A percentile compares a stretch with the other conserved stretches of the same genome.
Evolutionary conservation across 1,140 invertebrate genomes (phyloP).

Genomic region (Drosophila ananassae): DNA sequence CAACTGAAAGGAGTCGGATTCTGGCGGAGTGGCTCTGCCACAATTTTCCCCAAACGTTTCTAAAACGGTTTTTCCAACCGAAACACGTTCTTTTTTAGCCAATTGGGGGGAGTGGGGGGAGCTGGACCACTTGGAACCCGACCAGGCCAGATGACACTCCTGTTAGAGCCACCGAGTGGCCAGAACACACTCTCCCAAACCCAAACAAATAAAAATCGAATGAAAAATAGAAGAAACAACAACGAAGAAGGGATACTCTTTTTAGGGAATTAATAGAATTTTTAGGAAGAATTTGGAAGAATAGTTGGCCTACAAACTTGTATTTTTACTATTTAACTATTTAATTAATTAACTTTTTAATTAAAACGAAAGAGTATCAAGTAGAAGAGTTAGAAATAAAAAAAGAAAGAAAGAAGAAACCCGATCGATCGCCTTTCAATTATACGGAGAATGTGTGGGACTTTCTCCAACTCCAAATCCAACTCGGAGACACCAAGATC

Average conservation of each 20-base stretch:
- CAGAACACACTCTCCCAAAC: constrained; percentile 29
- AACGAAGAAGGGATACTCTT: constrained; percentile 13
- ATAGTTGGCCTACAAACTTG: no score
- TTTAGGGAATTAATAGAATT: no score
- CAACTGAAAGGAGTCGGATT: constrained; percentile 74
- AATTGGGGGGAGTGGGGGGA: neutral
- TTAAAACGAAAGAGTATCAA: neutral
- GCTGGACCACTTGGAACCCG: constrained; percentile 20
- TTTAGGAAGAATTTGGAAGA: no score
- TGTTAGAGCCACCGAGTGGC: constrained; percentile 11
- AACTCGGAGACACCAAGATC: constrained; percentile 4
- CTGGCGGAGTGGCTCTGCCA: constrained; percentile 33
- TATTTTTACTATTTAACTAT: no score
- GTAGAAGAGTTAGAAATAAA: neutral
- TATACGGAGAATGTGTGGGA: constrained; percentile 40
- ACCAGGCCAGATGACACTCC: constrained; percentile 45
- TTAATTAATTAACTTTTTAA: neutral
- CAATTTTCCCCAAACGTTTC: constrained; percentile 61
- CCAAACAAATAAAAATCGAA: neutral
- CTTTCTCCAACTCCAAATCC: constrained; percentile 15
- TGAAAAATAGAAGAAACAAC: neutral
- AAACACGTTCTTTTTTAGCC: constrained; percentile 37
- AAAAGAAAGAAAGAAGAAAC: constrained; percentile 38
- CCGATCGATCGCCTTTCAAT: constrained; percentile 45
- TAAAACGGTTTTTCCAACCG: constrained; percentile 46